These are phyloP conservation scores for Heterochromis multidens DNA, from an alignment of 2,113 vertebrate genomes.

Conservation along the genomic window DNA sequence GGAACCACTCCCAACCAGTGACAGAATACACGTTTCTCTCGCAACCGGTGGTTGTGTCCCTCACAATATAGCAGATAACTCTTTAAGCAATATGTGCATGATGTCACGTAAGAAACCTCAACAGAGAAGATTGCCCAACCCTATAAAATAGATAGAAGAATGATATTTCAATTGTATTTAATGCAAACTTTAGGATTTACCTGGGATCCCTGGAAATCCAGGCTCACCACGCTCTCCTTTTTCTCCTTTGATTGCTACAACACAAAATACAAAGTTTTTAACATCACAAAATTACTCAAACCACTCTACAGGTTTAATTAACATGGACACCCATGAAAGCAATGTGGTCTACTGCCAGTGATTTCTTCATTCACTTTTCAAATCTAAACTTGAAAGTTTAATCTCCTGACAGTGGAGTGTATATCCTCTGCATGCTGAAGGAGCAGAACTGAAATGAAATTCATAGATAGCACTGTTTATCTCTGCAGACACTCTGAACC, in stretches of 20 bases:
- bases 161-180: neutral
- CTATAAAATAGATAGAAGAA: neutral
- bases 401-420: constrained; percentile 9
- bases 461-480: neutral
- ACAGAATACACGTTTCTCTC: neutral
- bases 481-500: neutral
- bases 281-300: neutral
- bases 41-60: too few relatives aligned
- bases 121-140: neutral
- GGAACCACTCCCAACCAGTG: neutral
- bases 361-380: constrained; percentile 15
- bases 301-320: neutral
- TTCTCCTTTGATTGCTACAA: constrained; percentile 73
- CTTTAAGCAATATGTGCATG: neutral
- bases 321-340: neutral
- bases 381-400: neutral
- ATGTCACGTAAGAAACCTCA: neutral
- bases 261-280: neutral
- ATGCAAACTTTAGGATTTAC: constrained; percentile 50
- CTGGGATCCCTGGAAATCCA: constrained; percentile 79
- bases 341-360: neutral
- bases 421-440: constrained; percentile 29
- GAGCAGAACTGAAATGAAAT: constrained; percentile 31
- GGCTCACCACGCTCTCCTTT: constrained; percentile 82
- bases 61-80: neutral